phyloP scores from a whole-genome alignment of 1,140 invertebrate genomes.

The Galleria mellonella region DNA sequence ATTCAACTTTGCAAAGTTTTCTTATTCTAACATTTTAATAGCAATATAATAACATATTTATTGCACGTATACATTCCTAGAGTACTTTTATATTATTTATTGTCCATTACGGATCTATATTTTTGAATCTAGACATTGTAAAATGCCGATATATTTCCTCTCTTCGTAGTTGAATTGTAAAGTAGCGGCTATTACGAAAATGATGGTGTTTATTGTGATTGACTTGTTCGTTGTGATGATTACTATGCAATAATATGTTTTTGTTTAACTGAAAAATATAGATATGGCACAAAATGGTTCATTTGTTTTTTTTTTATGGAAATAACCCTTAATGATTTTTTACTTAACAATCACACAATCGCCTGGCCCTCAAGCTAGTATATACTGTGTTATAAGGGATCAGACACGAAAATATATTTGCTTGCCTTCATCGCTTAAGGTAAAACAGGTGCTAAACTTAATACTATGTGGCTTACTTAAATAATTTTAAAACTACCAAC shows the following conservation, averaged over 20 bases:
- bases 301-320: constrained; percentile 22
- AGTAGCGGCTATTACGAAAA: background rate
- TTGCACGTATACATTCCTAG: constrained; percentile 36
- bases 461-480: too few species aligned
- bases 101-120: constrained; percentile 7
- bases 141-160: background rate
- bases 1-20: too few species aligned
- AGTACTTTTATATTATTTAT: constrained; percentile 31
- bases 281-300: constrained; percentile 43
- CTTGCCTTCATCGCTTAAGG: too few species aligned
- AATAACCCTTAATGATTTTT: too few species aligned
- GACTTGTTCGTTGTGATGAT: constrained; percentile 21
- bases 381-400: too few species aligned
- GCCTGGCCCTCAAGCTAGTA: too few species aligned
- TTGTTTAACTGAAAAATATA: constrained; percentile 53
- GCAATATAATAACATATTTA: constrained; percentile 14
- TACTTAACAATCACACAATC: too few species aligned
- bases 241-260: constrained; percentile 34
- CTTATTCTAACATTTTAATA: background rate
- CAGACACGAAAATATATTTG: too few species aligned
- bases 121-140: constrained; percentile 6
- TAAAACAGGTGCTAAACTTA: too few species aligned
- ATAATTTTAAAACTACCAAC: too few species aligned
- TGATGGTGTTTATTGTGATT: constrained; percentile 4
- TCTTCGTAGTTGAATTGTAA: background rate